Evolutionary conservation across 2,797 vertebrate species (phyloP).

Genomic region (Enteromius viviparus): DNA sequence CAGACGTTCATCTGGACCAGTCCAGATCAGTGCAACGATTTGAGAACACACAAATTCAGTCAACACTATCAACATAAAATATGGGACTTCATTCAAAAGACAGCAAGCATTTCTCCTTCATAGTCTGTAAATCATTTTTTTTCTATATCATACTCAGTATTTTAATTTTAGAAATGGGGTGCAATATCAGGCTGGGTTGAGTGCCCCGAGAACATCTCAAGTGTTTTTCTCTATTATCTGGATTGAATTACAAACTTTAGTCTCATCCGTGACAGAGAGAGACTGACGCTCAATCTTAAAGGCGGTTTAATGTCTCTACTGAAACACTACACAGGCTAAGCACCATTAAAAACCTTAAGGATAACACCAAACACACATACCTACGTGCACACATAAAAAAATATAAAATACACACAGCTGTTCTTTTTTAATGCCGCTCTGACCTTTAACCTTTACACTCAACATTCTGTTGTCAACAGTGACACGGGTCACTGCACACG

Average conservation of each 20-base stretch:
- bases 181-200: conserved; percentile 12
- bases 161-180: background rate
- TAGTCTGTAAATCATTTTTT: background rate
- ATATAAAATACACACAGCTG: conserved; percentile 6
- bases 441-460: conserved; percentile 36
- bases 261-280: background rate
- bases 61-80: background rate
- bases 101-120: background rate
- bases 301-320: conserved; percentile 27
- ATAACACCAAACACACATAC: conserved; percentile 18
- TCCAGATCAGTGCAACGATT: conserved; percentile 30
- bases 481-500: background rate
- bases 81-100: conserved; percentile 4
- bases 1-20: conserved; percentile 6
- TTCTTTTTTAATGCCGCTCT: conserved; percentile 5
- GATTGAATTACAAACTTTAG: conserved; percentile 11
- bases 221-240: background rate
- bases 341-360: conserved; percentile 27
- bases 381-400: conserved; percentile 4
- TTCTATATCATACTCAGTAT: background rate
- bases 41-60: conserved; percentile 18
- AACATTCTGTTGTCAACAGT: conserved; percentile 24
- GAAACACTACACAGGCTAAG: conserved; percentile 35
- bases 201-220: background rate
- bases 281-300: conserved; percentile 23